These are phyloP conservation scores for Drosophila lacicola DNA, from an alignment of 2,888 invertebrate species.

Conservation along the genomic window DNA sequence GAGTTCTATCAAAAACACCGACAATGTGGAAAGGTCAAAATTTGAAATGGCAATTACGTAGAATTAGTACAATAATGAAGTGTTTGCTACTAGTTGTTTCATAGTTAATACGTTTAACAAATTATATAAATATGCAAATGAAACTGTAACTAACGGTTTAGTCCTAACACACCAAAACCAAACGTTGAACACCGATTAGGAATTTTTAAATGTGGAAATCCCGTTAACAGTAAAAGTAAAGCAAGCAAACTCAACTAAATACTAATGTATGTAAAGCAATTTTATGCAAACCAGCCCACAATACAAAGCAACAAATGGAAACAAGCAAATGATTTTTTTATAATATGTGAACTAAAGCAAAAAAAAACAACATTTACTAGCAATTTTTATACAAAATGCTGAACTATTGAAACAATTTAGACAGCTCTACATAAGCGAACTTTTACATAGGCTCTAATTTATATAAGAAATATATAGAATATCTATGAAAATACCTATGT, in stretches of 20 bases:
- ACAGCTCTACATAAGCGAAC: constrained; percentile 49
- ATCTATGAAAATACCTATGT: constrained; percentile 39
- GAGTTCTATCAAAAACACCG: constrained; percentile 39
- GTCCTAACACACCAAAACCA: constrained; percentile 40
- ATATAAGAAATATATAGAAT: constrained; percentile 64
- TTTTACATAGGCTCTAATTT: constrained; percentile 58
- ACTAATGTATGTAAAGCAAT: constrained; percentile 34
- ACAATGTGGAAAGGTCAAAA: constrained; percentile 29
- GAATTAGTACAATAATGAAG: constrained; percentile 61
- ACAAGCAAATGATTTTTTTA: constrained; percentile 49
- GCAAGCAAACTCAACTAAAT: constrained; percentile 55
- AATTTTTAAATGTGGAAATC: constrained; percentile 30
- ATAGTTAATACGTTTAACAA: constrained; percentile 59
- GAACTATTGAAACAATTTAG: constrained; percentile 52
- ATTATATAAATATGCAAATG: constrained; percentile 32
- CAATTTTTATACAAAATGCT: constrained; percentile 58
- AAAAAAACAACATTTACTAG: constrained; percentile 59
- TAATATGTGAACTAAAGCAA: constrained; percentile 54
- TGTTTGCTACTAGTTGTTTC: constrained; percentile 76
- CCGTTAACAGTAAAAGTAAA: constrained; percentile 12
- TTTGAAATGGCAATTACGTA: constrained; percentile 64
- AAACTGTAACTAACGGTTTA: constrained; percentile 53
- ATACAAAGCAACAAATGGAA: constrained; percentile 61
- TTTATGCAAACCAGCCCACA: constrained; percentile 62
- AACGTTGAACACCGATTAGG: constrained; percentile 73